Base-by-base conservation (phyloP, 2,888 invertebrate species). In the Miltochrista miniata region DNA sequence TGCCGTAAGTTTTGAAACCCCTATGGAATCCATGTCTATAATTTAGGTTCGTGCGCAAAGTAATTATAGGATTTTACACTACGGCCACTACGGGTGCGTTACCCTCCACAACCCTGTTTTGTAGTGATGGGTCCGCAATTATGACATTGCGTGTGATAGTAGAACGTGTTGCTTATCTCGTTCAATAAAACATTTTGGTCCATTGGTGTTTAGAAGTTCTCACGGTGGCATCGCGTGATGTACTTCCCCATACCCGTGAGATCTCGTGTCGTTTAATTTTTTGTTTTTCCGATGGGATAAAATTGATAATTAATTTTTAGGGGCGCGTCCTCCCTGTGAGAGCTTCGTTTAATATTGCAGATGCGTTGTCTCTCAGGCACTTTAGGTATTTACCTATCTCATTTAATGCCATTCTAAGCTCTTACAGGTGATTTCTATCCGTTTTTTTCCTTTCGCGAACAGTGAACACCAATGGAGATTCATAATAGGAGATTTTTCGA, bases 211-310 rank as follows among this genome's bases (percentile, higher is more conserved):
- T 45, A 18, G 34, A 46, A 51, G 54, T 85, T 87, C 86, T 78
- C 87, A 87, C 85, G 85, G 69, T 61, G 49, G 51, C 70, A 68
- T 79, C 72, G 81, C 77, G 80, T 79, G 82, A 74, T 61, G 69
- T 48, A 45, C 54, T 47, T 33, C 56, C 68, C 56, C 59, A 62
- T 24, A 68, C 68, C 71, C 72, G 69, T 74, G 73, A 75, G 76
- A 76, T 72, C 47, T 58, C 54, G 53, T 68, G 59, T 71, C 66
- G 63, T 68, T 74, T 65, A 61, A 59, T 57, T 56, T 48, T 31
- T 53, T 44, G 55, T 44, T 45, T 45, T 56, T 39, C 11, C 35
- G 35, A 14, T 14, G 39, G n/a, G n/a, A 45, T 36, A 36, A 36
- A 35, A 30, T 36, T 36, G 35, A 36, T 37, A 10, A 29, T 36